phyloP scores from a whole-genome alignment of 2,113 vertebrate genomes.

The Gasterosteus aculeatus region DNA sequence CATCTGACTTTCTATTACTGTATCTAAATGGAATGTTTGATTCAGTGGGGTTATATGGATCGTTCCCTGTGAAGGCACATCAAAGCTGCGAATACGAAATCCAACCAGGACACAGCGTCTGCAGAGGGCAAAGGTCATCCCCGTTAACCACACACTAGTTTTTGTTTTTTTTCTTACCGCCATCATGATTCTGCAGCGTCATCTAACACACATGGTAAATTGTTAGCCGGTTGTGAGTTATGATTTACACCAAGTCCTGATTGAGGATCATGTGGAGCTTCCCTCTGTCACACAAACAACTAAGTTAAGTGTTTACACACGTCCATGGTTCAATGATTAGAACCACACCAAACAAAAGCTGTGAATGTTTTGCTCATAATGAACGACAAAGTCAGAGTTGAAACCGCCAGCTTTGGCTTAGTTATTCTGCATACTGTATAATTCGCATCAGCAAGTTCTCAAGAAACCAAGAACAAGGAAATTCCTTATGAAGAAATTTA shows the following conservation, averaged over 20 bases:
- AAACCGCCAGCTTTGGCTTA: slow-evolving; percentile 24
- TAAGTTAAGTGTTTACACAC: not conserved
- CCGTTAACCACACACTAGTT: not conserved
- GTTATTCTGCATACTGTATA: slow-evolving; percentile 24
- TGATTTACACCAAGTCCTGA: not conserved
- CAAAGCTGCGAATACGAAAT: slow-evolving; percentile 32
- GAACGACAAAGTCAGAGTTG: slow-evolving; percentile 43
- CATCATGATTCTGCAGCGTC: slow-evolving; percentile 25
- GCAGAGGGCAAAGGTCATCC: slow-evolving; percentile 46
- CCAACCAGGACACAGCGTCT: slow-evolving; percentile 1
- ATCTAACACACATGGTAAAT: slow-evolving; percentile 14
- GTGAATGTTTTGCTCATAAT: slow-evolving; percentile 39
- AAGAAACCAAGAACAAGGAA: slow-evolving; percentile 14
- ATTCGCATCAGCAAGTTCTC: slow-evolving; percentile 46
- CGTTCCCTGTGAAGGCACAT: slow-evolving; percentile 34
- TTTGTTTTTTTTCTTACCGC: slow-evolving; percentile 16
- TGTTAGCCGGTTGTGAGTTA: slow-evolving; percentile 1
- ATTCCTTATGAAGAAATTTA: slow-evolving; percentile 5
- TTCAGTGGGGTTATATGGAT: slow-evolving; percentile 5
- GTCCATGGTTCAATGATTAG: slow-evolving; percentile 27
- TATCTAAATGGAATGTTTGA: slow-evolving; percentile 6
- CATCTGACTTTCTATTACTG: slow-evolving; percentile 7
- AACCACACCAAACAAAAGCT: not conserved
- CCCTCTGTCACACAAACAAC: no score
- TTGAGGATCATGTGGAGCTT: not conserved